Evolutionary conservation across 1,140 invertebrate genomes (phyloP).

Genomic region (Drosophila burlai): DNA sequence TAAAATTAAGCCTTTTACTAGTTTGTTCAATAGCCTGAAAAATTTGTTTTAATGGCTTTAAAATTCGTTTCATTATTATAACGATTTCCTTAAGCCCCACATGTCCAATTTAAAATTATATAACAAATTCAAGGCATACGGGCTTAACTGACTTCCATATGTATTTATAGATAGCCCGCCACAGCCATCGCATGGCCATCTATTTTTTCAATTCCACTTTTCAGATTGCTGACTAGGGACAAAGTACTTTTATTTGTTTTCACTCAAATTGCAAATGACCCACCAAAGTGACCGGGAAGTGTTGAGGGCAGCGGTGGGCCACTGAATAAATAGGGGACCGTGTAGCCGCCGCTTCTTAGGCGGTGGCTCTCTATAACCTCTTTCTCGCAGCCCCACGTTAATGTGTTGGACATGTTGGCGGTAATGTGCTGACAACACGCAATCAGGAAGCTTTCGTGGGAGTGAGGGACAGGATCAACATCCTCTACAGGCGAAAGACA

Average conservation of each 20-base stretch:
- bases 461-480: slow-evolving; percentile 14
- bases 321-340: slow-evolving; percentile 57
- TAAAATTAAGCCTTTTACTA: too few species aligned
- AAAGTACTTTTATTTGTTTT: slow-evolving; percentile 58
- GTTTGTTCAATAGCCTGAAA: neutral
- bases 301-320: slow-evolving; percentile 11
- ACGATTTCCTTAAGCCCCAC: neutral
- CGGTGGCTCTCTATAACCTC: neutral
- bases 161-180: neutral
- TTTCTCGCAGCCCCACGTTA: slow-evolving; percentile 34
- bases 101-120: neutral
- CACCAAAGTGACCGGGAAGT: slow-evolving; percentile 3
- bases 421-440: slow-evolving; percentile 80
- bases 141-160: too few species aligned
- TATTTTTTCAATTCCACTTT: slow-evolving; percentile 6
- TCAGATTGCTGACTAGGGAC: slow-evolving; percentile 12
- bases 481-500: slow-evolving; percentile 54
- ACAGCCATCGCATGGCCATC: neutral
- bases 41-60: neutral
- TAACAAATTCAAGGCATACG: too few species aligned
- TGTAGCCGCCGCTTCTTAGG: neutral
- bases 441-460: slow-evolving; percentile 39
- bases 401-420: slow-evolving; percentile 78
- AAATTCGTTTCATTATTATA: neutral
- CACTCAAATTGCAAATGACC: slow-evolving; percentile 71